These are phyloP conservation scores for Pelobates fuscus DNA, from an alignment of 2,113 vertebrate genomes.

Conservation along the genomic window DNA sequence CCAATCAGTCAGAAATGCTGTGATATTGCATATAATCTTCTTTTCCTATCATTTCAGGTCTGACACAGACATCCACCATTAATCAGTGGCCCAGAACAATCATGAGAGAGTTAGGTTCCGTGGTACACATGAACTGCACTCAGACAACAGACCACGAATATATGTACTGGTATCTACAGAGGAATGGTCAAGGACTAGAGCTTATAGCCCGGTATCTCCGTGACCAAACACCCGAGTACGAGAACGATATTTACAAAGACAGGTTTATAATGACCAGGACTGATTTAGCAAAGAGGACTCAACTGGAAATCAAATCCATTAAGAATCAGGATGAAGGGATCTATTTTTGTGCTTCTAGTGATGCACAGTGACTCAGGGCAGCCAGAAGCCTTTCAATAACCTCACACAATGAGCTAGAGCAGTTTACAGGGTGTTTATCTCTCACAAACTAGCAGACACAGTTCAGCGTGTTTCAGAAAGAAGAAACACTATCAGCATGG, in stretches of 20 bases:
- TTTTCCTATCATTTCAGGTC: background rate
- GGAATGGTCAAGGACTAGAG: background rate
- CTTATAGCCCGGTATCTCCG: slow-evolving; percentile 1
- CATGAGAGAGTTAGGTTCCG: slow-evolving; percentile 35
- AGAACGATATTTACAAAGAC: background rate
- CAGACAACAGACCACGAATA: background rate
- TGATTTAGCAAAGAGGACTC: slow-evolving; percentile 44
- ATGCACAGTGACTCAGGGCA: slow-evolving; percentile 54
- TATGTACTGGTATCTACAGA: slow-evolving; percentile 59
- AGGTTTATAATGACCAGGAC: slow-evolving; percentile 3
- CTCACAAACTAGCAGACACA: too few relatives aligned
- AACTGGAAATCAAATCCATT: slow-evolving; percentile 51
- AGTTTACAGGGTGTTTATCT: too few relatives aligned
- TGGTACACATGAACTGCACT: slow-evolving; percentile 40
- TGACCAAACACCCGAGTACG: background rate
- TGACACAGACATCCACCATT: slow-evolving; percentile 28
- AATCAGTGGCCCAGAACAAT: slow-evolving; percentile 23
- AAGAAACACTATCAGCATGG: too few relatives aligned
- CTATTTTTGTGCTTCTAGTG: slow-evolving; percentile 63
- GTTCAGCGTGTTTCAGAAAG: too few relatives aligned
- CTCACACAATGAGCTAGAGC: background rate
- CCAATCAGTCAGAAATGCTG: too few relatives aligned
- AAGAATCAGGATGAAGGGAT: slow-evolving; percentile 46
- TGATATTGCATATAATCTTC: too few relatives aligned
- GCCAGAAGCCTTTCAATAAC: slow-evolving; percentile 57